These are phyloP conservation scores for Standfussiana lucernea DNA, from an alignment of 2,888 invertebrate genomes.

Conservation along the genomic window DNA sequence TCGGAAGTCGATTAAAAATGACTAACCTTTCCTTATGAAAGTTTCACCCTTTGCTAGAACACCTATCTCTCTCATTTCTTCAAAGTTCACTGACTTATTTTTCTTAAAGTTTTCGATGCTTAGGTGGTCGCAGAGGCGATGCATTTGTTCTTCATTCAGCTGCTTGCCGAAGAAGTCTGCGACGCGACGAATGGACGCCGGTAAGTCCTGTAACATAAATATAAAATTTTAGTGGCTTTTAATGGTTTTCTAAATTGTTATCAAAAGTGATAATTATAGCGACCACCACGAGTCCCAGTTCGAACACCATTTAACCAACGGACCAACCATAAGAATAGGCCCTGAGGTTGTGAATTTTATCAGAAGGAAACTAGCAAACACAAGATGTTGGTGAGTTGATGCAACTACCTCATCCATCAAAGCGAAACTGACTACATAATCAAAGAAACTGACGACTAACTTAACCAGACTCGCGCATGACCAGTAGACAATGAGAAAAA, in stretches of 20 bases:
- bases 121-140: slow-evolving; percentile 91
- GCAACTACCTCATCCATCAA: neutral
- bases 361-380: neutral
- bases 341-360: neutral
- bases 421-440: too few relatives aligned
- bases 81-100: slow-evolving; percentile 90
- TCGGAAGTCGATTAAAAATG: too few relatives aligned
- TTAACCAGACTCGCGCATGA: too few relatives aligned
- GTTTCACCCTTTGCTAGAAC: slow-evolving; percentile 29
- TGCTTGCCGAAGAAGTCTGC: slow-evolving; percentile 90
- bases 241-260: neutral
- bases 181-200: slow-evolving; percentile 77
- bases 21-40: slow-evolving; percentile 65
- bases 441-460: too few relatives aligned
- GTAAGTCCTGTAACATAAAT: slow-evolving; percentile 37
- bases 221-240: neutral
- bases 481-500: too few relatives aligned
- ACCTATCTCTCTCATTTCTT: slow-evolving; percentile 40
- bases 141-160: slow-evolving; percentile 87
- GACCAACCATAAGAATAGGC: neutral
- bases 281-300: neutral
- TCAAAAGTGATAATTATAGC: neutral
- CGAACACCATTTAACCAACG: neutral
- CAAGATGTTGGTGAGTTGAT: neutral
- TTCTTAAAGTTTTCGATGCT: slow-evolving; percentile 93